These are phyloP conservation scores for Oasisia sp. DNA, from an alignment of 2,888 invertebrate species.

Conservation along the genomic window DNA sequence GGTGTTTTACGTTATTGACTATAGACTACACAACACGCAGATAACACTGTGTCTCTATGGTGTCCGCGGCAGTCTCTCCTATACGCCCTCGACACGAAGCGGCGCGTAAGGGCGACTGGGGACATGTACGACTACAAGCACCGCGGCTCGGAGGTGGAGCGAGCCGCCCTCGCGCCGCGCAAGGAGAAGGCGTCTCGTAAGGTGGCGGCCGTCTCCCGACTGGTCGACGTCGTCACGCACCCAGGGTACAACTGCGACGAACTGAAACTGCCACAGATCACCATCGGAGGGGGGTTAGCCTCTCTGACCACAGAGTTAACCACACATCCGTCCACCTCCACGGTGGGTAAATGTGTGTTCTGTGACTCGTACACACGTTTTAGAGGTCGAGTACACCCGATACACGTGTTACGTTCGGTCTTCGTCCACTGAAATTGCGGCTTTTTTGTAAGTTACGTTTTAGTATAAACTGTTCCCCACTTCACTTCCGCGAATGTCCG, in stretches of 20 bases:
- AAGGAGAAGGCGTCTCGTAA: neutral
- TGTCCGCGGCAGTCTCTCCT: neutral
- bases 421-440: too few species aligned
- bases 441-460: too few species aligned
- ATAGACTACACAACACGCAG: neutral
- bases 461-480: too few species aligned
- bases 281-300: neutral
- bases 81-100: constrained; percentile 25
- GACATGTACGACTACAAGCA: constrained; percentile 21
- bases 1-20: too few species aligned
- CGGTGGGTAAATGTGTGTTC: too few species aligned
- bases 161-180: neutral
- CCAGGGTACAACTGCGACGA: neutral
- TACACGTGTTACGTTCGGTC: too few species aligned
- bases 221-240: neutral
- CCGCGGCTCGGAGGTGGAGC: neutral
- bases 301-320: neutral
- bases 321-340: too few species aligned
- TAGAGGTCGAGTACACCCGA: too few species aligned
- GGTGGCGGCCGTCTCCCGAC: neutral
- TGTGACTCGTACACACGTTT: too few species aligned
- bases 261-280: neutral
- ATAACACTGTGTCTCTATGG: neutral
- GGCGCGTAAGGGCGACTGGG: neutral
- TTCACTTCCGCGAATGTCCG: too few species aligned